phyloP scores from a whole-genome alignment of 2,113 vertebrate genomes.

The Gopherus flavomarginatus region DNA sequence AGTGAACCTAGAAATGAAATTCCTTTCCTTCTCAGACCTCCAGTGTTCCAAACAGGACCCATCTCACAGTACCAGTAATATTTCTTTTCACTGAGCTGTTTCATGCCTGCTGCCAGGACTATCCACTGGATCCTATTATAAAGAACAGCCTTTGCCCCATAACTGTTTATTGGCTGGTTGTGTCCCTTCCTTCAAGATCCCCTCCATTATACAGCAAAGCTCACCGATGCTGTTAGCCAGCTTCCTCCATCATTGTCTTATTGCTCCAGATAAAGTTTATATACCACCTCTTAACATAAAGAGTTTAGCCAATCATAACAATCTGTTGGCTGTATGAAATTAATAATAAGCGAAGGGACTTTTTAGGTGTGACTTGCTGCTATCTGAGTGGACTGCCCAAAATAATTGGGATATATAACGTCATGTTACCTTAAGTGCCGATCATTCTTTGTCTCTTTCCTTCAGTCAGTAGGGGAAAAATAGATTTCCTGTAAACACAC shows the following conservation, averaged over 20 bases:
- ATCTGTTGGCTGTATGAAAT: background rate
- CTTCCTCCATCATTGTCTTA: background rate
- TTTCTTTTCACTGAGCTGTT: background rate
- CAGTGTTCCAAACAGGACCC: background rate
- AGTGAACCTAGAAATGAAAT: background rate
- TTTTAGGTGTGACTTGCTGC: background rate
- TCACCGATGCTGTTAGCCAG: background rate
- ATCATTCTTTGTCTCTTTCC: background rate
- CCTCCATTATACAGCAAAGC: background rate
- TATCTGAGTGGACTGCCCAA: background rate
- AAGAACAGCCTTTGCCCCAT: background rate
- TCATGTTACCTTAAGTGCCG: background rate
- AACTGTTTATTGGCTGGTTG: background rate
- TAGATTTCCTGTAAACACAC: background rate
- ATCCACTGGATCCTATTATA: background rate
- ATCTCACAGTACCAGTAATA: background rate
- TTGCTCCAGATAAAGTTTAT: background rate
- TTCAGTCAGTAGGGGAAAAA: accelerated
- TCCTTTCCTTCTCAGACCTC: background rate
- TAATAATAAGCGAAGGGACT: background rate
- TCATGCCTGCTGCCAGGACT: background rate
- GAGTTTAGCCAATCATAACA: background rate
- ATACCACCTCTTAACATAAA: background rate
- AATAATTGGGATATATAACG: background rate
- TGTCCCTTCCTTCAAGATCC: background rate